phyloP scores from a whole-genome alignment of 2,797 vertebrate genomes.

The Spinibarbus caldwelli region DNA sequence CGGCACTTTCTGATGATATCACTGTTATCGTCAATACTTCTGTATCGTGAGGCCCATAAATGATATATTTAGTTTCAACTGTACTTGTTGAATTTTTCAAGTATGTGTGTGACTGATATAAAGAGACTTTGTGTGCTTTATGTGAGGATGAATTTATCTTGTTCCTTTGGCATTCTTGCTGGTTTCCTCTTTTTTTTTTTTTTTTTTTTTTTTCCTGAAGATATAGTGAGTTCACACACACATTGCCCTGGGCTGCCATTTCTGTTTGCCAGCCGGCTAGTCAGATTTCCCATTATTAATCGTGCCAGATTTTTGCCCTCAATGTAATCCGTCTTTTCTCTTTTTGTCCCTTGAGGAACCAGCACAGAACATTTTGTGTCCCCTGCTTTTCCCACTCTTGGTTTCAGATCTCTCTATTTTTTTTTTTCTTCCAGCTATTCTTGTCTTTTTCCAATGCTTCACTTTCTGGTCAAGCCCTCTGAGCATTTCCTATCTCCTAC shows the following conservation, averaged over 20 bases:
- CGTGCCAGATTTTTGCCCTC: conserved; percentile 60
- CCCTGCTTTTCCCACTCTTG: conserved; percentile 12
- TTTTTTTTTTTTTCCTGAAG: conserved; percentile 16
- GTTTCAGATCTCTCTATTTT: conserved; percentile 34
- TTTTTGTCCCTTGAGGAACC: conserved; percentile 34
- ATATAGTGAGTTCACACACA: conserved; percentile 32
- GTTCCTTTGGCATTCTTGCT: conserved; percentile 4
- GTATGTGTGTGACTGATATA: not conserved
- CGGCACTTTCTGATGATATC: too few relatives aligned
- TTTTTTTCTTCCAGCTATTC: conserved; percentile 15
- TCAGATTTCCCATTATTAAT: conserved; percentile 67
- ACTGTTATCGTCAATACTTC: not conserved
- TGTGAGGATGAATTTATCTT: not conserved
- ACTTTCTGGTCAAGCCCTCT: conserved; percentile 23
- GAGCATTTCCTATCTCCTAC: not conserved
- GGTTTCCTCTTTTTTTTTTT: not conserved
- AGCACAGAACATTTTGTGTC: conserved; percentile 58
- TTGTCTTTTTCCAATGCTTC: conserved; percentile 8
- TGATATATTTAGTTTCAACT: not conserved
- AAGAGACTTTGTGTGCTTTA: not conserved
- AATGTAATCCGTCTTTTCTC: conserved; percentile 51
- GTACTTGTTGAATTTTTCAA: not conserved
- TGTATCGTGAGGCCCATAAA: not conserved
- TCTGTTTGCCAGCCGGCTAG: conserved; percentile 51
- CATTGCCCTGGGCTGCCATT: conserved; percentile 24